Evolutionary conservation across 2,888 invertebrate species (phyloP), one percentile per base, ranked within the genome.

Genomic region (Drosophila demipolita): DNA sequence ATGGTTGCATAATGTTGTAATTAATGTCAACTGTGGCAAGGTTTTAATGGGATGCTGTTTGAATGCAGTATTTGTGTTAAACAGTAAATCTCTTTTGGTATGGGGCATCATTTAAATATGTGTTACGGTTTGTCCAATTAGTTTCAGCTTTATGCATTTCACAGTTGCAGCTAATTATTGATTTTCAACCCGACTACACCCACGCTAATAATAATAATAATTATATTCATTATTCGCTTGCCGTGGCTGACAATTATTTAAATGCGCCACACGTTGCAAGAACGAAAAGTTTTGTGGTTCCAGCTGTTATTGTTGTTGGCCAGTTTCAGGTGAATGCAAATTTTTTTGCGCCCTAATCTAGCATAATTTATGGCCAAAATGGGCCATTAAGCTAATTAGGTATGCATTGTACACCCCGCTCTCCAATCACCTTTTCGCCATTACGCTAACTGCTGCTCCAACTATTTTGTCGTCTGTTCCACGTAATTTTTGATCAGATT

Each of bases 351-450:
- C 67, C 69, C 83, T 80, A 85, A 86, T 85, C 90, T 78, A 42
- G 65, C 59, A 71, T 83, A 85, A 85, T 85, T 85, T 83, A 85
- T 88, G 87, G 65, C 49, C 70, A 23, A 73, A 75, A 73, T 8
- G 32, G 83, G 73, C 90, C 85, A 85, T 85, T 85, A 90, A 66
- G 89, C 81, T 85, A 85, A 85, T 85, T 85, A 85, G 86, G 67
- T 88, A 85, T 85, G 85, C 87, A 89, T 88, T 86, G 73, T 88
- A 82, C 33, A 15, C 33, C 32, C 26, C 7, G 2, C 3, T 26
- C 17, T 23, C 7, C 8, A 17, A 20, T 20, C 9, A 0, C 15
- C 3, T n/a, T 11, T 9, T 3, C 15, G 26, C 42, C 58, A 55
- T 57, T 55, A 59, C 9, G 48, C 36, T 3, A 77, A 75, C 61